Percentiles rank a stretch among this genome's conserved stretches.
Conservation (phyloP, 2,113 vertebrate species). For the Penelope pileata region DNA sequence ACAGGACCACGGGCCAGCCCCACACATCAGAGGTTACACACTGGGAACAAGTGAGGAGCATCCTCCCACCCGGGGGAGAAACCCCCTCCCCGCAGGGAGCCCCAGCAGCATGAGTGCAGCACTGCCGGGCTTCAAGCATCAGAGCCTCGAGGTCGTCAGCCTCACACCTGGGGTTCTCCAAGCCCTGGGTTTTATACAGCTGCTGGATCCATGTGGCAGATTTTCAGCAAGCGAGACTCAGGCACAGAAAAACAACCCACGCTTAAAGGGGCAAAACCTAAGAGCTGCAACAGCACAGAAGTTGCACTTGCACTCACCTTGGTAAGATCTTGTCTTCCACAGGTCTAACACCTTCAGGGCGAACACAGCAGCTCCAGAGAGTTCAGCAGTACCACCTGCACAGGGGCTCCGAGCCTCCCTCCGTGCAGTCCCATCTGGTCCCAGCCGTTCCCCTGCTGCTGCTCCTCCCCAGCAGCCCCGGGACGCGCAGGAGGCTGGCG, state of each 20-base stretch:
- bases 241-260: background rate
- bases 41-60: background rate
- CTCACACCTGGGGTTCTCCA: background rate
- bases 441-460: background rate
- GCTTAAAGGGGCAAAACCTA: background rate
- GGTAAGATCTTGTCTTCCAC: background rate
- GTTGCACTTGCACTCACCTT: background rate
- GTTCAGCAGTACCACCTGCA: background rate
- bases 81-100: background rate
- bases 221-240: background rate
- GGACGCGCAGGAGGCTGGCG: rapidly evolving
- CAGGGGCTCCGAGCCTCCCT: background rate
- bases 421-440: background rate
- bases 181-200: background rate
- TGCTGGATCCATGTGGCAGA: background rate
- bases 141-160: background rate
- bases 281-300: background rate
- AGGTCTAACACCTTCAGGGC: background rate
- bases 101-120: rapidly evolving
- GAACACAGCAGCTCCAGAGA: background rate
- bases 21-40: rapidly evolving
- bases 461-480: background rate
- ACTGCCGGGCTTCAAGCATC: background rate
- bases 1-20: background rate
- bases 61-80: background rate